Evolutionary conservation across 2,113 vertebrate species (phyloP).

Genomic region (Polypterus bichir): DNA sequence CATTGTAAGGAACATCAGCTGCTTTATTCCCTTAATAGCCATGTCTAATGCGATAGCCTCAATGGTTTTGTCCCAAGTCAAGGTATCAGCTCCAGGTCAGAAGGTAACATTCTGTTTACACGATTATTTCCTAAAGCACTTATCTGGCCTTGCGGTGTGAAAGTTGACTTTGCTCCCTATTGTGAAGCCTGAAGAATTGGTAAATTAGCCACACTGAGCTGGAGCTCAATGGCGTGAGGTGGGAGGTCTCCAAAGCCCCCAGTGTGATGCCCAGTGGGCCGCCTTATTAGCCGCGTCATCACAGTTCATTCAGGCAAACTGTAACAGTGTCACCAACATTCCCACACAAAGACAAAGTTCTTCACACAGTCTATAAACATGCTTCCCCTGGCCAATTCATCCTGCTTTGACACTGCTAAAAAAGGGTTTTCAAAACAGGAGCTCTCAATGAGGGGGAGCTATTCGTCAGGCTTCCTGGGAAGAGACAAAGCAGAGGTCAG

Average conservation of each 20-base stretch:
- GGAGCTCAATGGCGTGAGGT: conserved; percentile 69
- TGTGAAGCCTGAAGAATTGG: conserved; percentile 63
- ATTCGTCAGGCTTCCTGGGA: conserved; percentile 34
- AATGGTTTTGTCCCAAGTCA: conserved; percentile 66
- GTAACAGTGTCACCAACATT: conserved; percentile 74
- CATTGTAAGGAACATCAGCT: conserved; percentile 47
- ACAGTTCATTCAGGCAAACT: conserved; percentile 76
- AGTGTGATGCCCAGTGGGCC: conserved; percentile 41
- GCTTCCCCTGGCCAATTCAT: conserved; percentile 68
- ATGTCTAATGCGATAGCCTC: conserved; percentile 72
- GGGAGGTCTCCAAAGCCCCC: conserved; percentile 64
- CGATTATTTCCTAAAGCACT: conserved; percentile 80
- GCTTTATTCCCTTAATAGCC: conserved; percentile 81
- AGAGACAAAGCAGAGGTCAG: conserved; percentile 50
- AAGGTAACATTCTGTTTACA: conserved; percentile 93
- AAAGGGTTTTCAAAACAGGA: conserved; percentile 43
- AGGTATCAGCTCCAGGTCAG: conserved; percentile 85
- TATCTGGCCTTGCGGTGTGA: conserved; percentile 66
- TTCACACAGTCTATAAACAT: conserved; percentile 88
- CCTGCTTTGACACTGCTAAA: conserved; percentile 57
- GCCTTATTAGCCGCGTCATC: conserved; percentile 69
- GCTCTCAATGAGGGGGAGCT: conserved; percentile 39
- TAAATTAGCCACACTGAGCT: conserved; percentile 79
- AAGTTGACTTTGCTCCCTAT: conserved; percentile 73
- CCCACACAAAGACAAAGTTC: conserved; percentile 77